These are phyloP conservation scores for Drosophila elegans DNA, from an alignment of 1,140 invertebrate species.

Conservation along the genomic window DNA sequence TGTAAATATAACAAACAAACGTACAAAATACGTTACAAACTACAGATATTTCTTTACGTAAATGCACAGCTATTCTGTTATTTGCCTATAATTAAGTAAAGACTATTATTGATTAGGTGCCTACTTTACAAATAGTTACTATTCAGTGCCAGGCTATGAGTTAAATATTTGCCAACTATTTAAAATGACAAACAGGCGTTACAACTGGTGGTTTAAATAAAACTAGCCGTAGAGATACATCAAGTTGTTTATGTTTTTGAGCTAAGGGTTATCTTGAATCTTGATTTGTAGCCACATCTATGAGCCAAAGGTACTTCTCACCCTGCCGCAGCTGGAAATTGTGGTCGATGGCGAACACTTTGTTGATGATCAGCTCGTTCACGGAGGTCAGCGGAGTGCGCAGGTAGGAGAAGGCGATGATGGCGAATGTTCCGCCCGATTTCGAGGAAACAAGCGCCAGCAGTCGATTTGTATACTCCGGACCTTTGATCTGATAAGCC, in stretches of 20 bases:
- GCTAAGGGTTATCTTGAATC: not conserved
- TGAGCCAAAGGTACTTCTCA: constrained; percentile 60
- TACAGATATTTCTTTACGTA: not conserved
- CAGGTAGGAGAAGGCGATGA: constrained; percentile 88
- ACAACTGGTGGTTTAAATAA: not conserved
- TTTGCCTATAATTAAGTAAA: not conserved
- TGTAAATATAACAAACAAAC: not conserved
- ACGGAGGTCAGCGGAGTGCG: constrained; percentile 86
- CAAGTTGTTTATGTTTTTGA: too few relatives aligned
- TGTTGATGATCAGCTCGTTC: constrained; percentile 88
- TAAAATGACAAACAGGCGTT: not conserved
- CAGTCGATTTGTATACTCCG: constrained; percentile 85
- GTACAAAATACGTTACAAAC: not conserved
- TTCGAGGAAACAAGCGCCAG: constrained; percentile 89
- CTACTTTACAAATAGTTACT: constrained; percentile 5
- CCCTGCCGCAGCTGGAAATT: constrained; percentile 89
- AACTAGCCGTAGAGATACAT: not conserved
- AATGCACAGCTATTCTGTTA: not conserved
- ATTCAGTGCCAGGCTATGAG: not conserved
- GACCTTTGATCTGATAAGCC: constrained; percentile 80
- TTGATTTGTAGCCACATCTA: not conserved
- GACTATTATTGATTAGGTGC: not conserved
- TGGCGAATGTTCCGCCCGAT: constrained; percentile 86
- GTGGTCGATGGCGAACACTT: constrained; percentile 88
- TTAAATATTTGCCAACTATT: constrained; percentile 3